phyloP scores from a whole-genome alignment of 1,140 invertebrate genomes.

The Bombus pascuorum region DNA sequence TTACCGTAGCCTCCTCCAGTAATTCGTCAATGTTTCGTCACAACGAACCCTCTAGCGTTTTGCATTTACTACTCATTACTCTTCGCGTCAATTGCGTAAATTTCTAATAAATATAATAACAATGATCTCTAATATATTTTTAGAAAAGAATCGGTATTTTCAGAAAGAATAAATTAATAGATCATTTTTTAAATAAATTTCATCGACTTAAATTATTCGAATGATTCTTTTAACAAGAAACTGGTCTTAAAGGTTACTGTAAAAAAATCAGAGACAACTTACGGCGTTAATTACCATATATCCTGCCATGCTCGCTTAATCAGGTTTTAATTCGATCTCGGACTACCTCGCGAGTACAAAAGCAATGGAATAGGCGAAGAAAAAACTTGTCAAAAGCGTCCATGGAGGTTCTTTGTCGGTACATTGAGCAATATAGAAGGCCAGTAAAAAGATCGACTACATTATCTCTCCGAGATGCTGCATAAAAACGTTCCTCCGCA shows the following conservation, averaged over 20 bases:
- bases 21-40: conserved; percentile 58
- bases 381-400: conserved; percentile 20
- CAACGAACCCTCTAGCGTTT: conserved; percentile 34
- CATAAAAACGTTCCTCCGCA: conserved; percentile 37
- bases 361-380: background rate
- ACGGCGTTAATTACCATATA: background rate
- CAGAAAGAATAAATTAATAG: background rate
- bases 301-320: background rate
- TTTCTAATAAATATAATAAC: background rate
- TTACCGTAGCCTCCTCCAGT: conserved; percentile 30
- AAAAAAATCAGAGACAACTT: background rate
- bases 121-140: background rate
- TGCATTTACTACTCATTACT: background rate
- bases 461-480: conserved; percentile 41
- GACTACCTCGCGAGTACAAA: background rate
- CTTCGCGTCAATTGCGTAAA: conserved; percentile 17
- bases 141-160: background rate
- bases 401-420: conserved; percentile 10
- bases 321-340: background rate
- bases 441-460: conserved; percentile 38
- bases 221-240: background rate
- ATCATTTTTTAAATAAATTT: no score
- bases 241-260: background rate
- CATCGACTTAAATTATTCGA: background rate
- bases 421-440: conserved; percentile 5